These are phyloP conservation scores for Gobionotothen gibberifrons DNA, from an alignment of 2,797 vertebrate genomes.

Conservation along the genomic window DNA sequence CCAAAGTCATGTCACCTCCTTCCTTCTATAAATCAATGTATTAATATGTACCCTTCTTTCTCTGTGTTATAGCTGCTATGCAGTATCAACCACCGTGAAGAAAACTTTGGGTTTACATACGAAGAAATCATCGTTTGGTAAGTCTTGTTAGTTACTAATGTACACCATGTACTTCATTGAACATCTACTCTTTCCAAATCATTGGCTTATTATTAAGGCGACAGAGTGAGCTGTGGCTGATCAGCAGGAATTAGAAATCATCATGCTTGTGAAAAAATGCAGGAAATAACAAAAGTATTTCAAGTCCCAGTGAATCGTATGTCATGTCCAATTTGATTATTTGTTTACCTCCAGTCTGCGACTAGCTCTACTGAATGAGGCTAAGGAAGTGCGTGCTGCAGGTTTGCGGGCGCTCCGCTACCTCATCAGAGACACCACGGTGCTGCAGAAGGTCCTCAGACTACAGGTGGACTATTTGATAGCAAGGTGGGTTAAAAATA, in stretches of 20 bases:
- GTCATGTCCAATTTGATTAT: neutral
- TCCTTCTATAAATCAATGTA: neutral
- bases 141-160: conserved; percentile 66
- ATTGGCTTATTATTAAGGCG: conserved; percentile 5
- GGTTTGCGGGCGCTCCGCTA: conserved; percentile 96
- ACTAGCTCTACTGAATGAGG: conserved; percentile 96
- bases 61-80: conserved; percentile 90
- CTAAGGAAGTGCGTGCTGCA: conserved; percentile 97
- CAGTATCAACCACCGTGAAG: conserved; percentile 93
- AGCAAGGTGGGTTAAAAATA: conserved; percentile 86
- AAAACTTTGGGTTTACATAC: conserved; percentile 95
- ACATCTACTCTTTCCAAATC: neutral
- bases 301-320: neutral
- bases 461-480: conserved; percentile 99
- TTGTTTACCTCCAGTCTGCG: conserved; percentile 85
- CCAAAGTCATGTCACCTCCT: neutral
- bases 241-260: neutral
- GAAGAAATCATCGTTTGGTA: conserved; percentile 99
- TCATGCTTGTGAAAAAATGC: neutral
- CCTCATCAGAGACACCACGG: conserved; percentile 93
- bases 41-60: neutral
- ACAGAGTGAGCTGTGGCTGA: neutral
- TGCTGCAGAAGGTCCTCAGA: conserved; percentile 96
- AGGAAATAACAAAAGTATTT: neutral
- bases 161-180: conserved; percentile 7